Base-by-base conservation (phyloP, 1,140 invertebrate genomes). In the Drosophila murphyi region DNA sequence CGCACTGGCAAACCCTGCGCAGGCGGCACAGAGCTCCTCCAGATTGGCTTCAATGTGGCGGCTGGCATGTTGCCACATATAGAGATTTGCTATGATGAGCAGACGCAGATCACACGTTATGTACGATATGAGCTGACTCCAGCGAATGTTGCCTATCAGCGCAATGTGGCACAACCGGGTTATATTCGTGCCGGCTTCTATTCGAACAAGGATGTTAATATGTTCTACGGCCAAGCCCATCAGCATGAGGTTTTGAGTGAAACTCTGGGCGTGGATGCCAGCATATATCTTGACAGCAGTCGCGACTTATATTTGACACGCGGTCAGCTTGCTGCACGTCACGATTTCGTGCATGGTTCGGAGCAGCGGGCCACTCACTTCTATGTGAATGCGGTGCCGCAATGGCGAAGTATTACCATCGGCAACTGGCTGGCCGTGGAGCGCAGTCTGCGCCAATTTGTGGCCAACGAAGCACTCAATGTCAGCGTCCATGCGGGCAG, bases 251-350 rank as follows among this genome's bases (percentile, higher is more conserved):
- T 61, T 3, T 73, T 91, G 2, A 70, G 39, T 20, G 39, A 12
- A 0, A 54, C 67, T 4, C 61, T 92, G 4, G 78, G 70, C 3
- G 0, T 65, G n/a, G 75, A 85, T 72, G 85, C 85, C 6, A 79
- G 69, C 28, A 35, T 71, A 31, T 90, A 88, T 20, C 76, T 92
- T 20, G 81, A 91, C 39, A 78, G 63, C 55, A 92, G 95, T 34
- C 57, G 34, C 12, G 83, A 78, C 43, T 63, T 76, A n/a, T 90
- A 92, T 79, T 77, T 96, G 54, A 93, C 94, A 0, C 92, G 94
- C 32, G 95, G 95, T 10, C 96, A 96, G 69, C 91, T 96, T 8
- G 92, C 94, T 0, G 95, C 95, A 2, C 95, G 95, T 64, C 94
- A 93, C 12, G 95, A 96, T 82, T 95, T 94, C 52, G 92, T 96